These are phyloP conservation scores for Saccostrea echinata DNA, from an alignment of 1,140 invertebrate genomes.

Conservation along the genomic window DNA sequence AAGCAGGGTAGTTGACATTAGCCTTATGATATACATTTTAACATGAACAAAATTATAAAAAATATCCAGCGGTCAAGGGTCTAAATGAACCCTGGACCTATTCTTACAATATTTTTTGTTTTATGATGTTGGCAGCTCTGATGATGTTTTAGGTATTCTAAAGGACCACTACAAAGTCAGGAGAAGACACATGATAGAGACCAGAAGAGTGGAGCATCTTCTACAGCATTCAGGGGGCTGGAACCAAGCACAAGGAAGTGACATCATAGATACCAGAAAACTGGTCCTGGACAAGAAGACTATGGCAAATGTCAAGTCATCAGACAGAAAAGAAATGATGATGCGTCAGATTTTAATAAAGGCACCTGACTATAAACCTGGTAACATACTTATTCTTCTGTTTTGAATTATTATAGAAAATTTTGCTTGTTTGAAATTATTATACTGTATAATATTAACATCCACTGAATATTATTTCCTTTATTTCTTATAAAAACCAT, in stretches of 20 bases:
- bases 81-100: no score
- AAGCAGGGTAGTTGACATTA: no score
- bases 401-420: no score
- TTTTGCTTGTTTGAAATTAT: no score
- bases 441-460: no score
- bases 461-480: no score
- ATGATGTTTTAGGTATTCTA: not conserved
- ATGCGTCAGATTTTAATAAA: not conserved
- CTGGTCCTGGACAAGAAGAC: not conserved
- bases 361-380: not conserved
- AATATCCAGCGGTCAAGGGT: no score
- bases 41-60: no score
- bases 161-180: not conserved
- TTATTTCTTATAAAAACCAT: no score
- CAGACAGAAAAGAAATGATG: not conserved
- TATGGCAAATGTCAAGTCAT: not conserved
- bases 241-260: not conserved
- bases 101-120: no score
- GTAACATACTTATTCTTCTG: not conserved
- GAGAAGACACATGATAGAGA: not conserved
- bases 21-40: no score
- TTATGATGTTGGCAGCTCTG: no score
- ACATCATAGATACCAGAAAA: conserved; percentile 9
- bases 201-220: not conserved
- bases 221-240: not conserved